A percentile compares a stretch with the other conserved stretches of the same genome.
phyloP scores from a whole-genome alignment of 1,140 invertebrate species.

The Argopecten irradians region DNA sequence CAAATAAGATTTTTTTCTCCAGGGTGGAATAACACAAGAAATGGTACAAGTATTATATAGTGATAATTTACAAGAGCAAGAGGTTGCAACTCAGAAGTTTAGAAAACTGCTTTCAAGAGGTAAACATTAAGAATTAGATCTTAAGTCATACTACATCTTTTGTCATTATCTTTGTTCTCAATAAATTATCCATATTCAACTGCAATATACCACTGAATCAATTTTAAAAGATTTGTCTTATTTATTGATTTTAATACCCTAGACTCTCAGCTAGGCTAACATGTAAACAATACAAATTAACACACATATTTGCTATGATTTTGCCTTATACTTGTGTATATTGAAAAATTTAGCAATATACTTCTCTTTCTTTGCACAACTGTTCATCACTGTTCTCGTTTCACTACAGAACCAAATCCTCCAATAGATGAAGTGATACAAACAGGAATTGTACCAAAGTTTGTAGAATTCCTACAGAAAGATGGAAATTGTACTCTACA shows the following conservation, averaged over 20 bases:
- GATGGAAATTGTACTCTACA: conserved; percentile 90
- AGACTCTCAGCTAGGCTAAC: too few species aligned
- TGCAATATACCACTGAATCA: too few species aligned
- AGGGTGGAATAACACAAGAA: conserved; percentile 81
- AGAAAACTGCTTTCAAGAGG: conserved; percentile 92
- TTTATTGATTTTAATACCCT: too few species aligned
- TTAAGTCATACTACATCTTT: too few species aligned
- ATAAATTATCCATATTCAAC: too few species aligned
- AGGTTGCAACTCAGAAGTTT: conserved; percentile 95
- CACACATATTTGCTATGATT: too few species aligned
- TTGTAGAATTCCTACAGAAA: conserved; percentile 95
- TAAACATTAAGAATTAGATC: conserved; percentile 47
- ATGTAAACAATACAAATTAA: too few species aligned
- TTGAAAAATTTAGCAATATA: background rate
- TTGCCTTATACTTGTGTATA: too few species aligned
- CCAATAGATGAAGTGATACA: conserved; percentile 99
- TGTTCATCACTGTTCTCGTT: conserved; percentile 45
- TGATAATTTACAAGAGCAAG: conserved; percentile 86
- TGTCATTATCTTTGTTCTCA: too few species aligned
- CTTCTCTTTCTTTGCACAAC: background rate
- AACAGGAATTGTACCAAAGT: conserved; percentile 95
- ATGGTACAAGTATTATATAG: conserved; percentile 92
- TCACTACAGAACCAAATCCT: conserved; percentile 91
- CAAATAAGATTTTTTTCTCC: background rate
- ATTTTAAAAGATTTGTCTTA: too few species aligned